Percentiles rank a stretch among this genome's conserved stretches.
phyloP scores from a whole-genome alignment of 1,140 invertebrate species.

The Saxidomus purpurata region DNA sequence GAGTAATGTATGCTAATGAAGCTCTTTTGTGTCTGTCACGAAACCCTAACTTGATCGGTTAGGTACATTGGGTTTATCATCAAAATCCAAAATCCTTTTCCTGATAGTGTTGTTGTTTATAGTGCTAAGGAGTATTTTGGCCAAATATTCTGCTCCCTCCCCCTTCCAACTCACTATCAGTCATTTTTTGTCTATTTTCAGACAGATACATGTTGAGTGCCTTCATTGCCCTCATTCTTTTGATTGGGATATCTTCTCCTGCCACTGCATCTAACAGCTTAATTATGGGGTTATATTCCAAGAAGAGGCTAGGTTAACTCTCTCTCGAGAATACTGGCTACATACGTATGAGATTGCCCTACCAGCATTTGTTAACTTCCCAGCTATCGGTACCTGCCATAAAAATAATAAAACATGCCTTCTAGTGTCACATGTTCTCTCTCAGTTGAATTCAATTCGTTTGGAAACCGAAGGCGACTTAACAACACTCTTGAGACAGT shows the following conservation, averaged over 20 bases:
- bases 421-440: conserved; percentile 8
- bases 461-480: not conserved
- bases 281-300: conserved; percentile 34
- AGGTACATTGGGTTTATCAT: conserved; percentile 6
- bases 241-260: not conserved
- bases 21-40: not conserved
- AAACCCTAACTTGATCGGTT: not conserved
- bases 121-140: not conserved
- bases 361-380: conserved; percentile 18
- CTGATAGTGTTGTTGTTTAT: not conserved
- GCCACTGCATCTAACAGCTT: not conserved
- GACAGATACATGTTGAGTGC: not conserved
- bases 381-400: conserved; percentile 1
- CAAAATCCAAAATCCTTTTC: not conserved
- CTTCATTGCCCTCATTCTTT: not conserved
- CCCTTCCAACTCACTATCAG: not conserved
- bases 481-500: conserved; percentile 16
- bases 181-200: conserved; percentile 15
- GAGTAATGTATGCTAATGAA: not conserved
- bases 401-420: conserved; percentile 29
- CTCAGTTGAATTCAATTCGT: conserved; percentile 6
- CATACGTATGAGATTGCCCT: conserved; percentile 44
- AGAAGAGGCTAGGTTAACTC: not conserved
- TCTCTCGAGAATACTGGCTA: conserved; percentile 21
- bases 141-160: not conserved